phyloP scores from a whole-genome alignment of 1,140 invertebrate genomes.

The Ctenoplectra terminalis region DNA sequence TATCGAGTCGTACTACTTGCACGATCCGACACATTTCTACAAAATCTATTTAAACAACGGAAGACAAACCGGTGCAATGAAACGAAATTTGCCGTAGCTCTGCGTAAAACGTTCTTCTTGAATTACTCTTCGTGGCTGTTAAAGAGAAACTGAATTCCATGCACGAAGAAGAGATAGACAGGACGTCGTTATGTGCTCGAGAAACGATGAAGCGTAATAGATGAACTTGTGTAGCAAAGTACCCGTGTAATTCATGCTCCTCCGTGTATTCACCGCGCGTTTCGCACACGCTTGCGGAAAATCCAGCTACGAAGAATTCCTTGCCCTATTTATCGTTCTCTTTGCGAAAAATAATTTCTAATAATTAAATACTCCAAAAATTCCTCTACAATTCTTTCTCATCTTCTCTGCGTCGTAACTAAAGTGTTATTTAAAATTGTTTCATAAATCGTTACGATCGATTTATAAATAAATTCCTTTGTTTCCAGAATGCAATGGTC shows the following conservation, averaged over 20 bases:
- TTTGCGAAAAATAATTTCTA: not conserved
- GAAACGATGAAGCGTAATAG: conserved; percentile 1
- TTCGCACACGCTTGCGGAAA: not conserved
- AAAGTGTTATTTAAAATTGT: no score
- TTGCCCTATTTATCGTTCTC: not conserved
- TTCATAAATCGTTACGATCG: no score
- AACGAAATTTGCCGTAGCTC: not conserved
- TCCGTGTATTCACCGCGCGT: not conserved
- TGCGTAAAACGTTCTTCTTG: not conserved
- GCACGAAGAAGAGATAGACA: not conserved
- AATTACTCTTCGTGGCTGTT: not conserved
- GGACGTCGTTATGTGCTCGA: not conserved
- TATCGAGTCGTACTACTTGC: not conserved
- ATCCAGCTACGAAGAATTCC: not conserved
- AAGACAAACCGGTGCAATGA: no score
- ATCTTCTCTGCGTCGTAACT: no score
- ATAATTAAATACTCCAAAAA: no score
- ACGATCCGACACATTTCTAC: not conserved
- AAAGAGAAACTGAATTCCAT: no score
- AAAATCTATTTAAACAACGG: no score
- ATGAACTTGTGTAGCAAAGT: not conserved
- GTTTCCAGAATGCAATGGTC: no score
- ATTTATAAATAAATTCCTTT: no score
- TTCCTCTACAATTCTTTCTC: no score
- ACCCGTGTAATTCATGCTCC: not conserved